Evolutionary conservation across 2,888 invertebrate genomes (phyloP).

Genomic region (Clanis bilineata): DNA sequence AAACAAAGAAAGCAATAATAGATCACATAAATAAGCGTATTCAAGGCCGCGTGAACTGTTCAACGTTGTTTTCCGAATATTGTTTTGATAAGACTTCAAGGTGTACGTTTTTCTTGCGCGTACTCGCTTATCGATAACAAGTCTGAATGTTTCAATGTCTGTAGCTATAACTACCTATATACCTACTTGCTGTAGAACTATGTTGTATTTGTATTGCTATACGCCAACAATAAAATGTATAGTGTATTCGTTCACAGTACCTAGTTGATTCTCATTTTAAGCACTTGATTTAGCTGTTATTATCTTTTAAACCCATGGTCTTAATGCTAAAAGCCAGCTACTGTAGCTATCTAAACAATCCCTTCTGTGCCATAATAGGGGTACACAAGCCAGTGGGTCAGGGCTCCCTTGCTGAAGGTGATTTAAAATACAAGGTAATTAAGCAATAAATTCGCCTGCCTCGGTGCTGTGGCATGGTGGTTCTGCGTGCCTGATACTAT

Average conservation of each 20-base stretch:
- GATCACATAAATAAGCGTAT: conserved; percentile 46
- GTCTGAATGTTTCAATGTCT: conserved; percentile 37
- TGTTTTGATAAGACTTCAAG: conserved; percentile 68
- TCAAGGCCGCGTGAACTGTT: conserved; percentile 52
- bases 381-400: too few species aligned
- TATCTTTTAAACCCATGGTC: too few species aligned
- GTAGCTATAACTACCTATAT: conserved; percentile 17
- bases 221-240: neutral
- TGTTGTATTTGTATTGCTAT: neutral
- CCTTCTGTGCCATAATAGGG: too few species aligned
- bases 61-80: conserved; percentile 60
- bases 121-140: conserved; percentile 43
- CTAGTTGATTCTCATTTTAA: too few species aligned
- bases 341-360: too few species aligned
- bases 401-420: too few species aligned
- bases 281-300: neutral
- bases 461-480: too few species aligned
- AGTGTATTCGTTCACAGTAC: neutral
- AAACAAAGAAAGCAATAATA: conserved; percentile 33
- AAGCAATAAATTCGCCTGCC: too few species aligned
- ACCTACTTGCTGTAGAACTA: neutral
- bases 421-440: too few species aligned
- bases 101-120: conserved; percentile 43
- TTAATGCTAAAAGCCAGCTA: too few species aligned
- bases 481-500: too few species aligned